These are phyloP conservation scores for Eupithecia tripunctaria DNA, from an alignment of 2,888 invertebrate species.

Conservation along the genomic window DNA sequence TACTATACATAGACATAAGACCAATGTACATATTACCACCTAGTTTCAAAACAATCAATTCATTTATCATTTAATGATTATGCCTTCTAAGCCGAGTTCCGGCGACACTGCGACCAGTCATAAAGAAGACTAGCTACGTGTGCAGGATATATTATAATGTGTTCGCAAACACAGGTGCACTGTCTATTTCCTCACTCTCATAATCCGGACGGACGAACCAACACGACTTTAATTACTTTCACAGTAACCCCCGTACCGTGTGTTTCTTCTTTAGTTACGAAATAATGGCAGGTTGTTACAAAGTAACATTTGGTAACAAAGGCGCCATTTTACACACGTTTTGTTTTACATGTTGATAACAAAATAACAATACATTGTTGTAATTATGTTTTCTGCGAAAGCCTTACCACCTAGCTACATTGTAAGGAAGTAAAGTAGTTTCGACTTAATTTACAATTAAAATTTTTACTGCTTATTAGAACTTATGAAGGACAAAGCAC, in stretches of 20 bases:
- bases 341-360: neutral
- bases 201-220: too few species aligned
- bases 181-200: too few species aligned
- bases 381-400: constrained; percentile 6
- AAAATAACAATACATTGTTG: neutral
- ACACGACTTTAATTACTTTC: neutral
- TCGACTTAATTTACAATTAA: neutral
- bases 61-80: too few species aligned
- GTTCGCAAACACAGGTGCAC: too few species aligned
- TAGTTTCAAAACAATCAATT: too few species aligned
- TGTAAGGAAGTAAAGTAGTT: neutral
- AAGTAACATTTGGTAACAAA: constrained; percentile 2
- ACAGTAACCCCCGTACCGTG: neutral
- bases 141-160: too few species aligned
- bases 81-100: too few species aligned
- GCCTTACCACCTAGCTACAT: neutral
- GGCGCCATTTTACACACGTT: neutral
- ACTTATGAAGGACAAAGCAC: neutral
- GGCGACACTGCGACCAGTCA: too few species aligned
- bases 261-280: neutral
- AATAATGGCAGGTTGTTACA: neutral
- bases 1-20: too few species aligned
- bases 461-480: neutral
- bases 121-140: too few species aligned
- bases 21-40: too few species aligned